These are phyloP conservation scores for Salminus brasiliensis DNA, from an alignment of 2,113 vertebrate genomes.

Conservation along the genomic window DNA sequence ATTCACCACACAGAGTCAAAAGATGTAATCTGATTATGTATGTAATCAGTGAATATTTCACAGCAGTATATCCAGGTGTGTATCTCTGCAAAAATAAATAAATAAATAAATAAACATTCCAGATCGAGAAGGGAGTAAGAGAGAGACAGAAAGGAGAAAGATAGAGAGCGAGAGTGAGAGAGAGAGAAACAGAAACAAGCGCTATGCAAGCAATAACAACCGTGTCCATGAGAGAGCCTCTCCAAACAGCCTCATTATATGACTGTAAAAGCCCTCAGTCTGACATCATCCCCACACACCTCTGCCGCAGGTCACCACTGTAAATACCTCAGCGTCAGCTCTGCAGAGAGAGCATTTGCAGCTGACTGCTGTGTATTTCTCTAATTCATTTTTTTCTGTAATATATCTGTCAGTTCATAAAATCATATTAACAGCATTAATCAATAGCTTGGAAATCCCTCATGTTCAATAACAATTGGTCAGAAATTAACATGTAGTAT, in stretches of 20 bases:
- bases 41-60: not conserved
- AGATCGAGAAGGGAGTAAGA: not conserved
- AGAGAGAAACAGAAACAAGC: not conserved
- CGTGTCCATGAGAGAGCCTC: constrained; percentile 23
- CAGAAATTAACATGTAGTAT: not conserved
- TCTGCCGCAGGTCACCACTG: constrained; percentile 32
- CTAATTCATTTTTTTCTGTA: too few relatives aligned
- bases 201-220: constrained; percentile 23
- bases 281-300: constrained; percentile 8
- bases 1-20: not conserved
- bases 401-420: too few relatives aligned
- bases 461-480: not conserved
- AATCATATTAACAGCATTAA: not conserved
- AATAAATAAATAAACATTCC: not conserved
- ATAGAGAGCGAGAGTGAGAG: not conserved
- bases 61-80: not conserved
- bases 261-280: constrained; percentile 29
- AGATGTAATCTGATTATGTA: not conserved
- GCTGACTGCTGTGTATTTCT: not conserved
- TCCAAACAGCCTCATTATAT: constrained; percentile 43
- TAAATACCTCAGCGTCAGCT: constrained; percentile 34
- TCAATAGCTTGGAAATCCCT: not conserved
- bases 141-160: not conserved
- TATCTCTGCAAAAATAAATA: not conserved
- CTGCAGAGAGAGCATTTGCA: not conserved